A percentile compares a stretch with the other conserved stretches of the same genome.
Evolutionary conservation across 2,888 invertebrate genomes (phyloP).

Genomic region (Xylophagus ater): DNA sequence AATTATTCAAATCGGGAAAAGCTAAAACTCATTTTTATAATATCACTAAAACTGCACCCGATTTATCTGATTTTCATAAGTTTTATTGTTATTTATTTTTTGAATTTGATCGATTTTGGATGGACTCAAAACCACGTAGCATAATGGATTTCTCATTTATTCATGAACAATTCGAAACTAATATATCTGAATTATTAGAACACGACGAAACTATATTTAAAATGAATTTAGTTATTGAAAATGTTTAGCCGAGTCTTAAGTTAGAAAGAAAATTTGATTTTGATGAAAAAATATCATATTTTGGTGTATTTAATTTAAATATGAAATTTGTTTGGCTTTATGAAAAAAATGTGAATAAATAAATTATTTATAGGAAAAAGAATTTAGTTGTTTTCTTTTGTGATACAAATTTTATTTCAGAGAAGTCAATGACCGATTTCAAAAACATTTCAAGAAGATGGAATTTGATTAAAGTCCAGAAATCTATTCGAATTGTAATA

Average conservation of each 20-base stretch:
- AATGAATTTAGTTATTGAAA: constrained; percentile 69
- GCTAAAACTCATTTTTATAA: constrained; percentile 91
- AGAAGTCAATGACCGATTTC: too few relatives aligned
- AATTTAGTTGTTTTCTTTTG: too few relatives aligned
- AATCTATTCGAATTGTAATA: constrained; percentile 7
- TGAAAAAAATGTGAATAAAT: constrained; percentile 8
- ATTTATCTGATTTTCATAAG: constrained; percentile 72
- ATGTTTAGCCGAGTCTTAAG: constrained; percentile 40
- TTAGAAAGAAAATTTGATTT: constrained; percentile 7
- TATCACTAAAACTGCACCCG: constrained; percentile 53
- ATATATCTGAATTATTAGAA: constrained; percentile 54
- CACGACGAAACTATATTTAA: constrained; percentile 62
- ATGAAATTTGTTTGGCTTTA: constrained; percentile 7
- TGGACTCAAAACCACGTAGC: constrained; percentile 77
- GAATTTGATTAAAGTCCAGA: too few relatives aligned
- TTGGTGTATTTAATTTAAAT: neutral
- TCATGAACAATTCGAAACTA: constrained; percentile 71
- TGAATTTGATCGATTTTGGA: constrained; percentile 93
- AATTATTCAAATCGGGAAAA: constrained; percentile 64
- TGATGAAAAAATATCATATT: constrained; percentile 2
- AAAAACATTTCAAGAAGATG: too few relatives aligned
- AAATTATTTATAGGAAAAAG: too few relatives aligned
- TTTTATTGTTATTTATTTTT: constrained; percentile 89
- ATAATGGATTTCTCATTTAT: constrained; percentile 94
- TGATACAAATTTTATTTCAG: constrained; percentile 5